Evolutionary conservation across 2,888 invertebrate species (phyloP).

Genomic region (Nymphalis c-album): DNA sequence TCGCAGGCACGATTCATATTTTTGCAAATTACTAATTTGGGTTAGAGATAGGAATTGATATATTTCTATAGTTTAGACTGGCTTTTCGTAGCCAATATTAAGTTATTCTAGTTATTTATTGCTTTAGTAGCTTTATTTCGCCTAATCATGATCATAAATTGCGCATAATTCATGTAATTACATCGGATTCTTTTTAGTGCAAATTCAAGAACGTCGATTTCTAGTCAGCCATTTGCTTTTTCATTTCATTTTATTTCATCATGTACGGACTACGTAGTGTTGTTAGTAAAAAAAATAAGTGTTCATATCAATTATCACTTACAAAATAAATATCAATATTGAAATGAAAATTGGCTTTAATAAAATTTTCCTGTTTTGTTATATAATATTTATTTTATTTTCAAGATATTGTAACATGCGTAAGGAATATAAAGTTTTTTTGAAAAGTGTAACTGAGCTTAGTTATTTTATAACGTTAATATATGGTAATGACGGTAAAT

Average conservation of each 20-base stretch:
- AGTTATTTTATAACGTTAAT: too few relatives aligned
- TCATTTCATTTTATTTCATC: constrained; percentile 60
- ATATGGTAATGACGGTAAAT: too few relatives aligned
- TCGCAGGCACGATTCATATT: constrained; percentile 59
- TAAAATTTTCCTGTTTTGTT: too few relatives aligned
- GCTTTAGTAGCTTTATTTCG: constrained; percentile 76
- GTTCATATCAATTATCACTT: not conserved
- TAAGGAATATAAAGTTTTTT: too few relatives aligned
- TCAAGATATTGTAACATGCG: too few relatives aligned
- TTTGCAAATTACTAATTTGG: constrained; percentile 62
- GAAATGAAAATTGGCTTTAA: not conserved
- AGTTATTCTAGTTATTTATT: constrained; percentile 61
- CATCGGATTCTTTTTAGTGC: constrained; percentile 76
- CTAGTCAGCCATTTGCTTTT: constrained; percentile 81
- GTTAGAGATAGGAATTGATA: constrained; percentile 61
- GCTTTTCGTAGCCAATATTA: constrained; percentile 67
- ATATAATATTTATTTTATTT: too few relatives aligned
- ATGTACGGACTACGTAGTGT: constrained; percentile 30
- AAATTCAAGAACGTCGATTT: constrained; percentile 72
- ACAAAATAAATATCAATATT: constrained; percentile 1
- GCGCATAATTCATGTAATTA: constrained; percentile 83
- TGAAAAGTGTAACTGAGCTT: too few relatives aligned
- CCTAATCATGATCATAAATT: constrained; percentile 80
- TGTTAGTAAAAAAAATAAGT: constrained; percentile 22
- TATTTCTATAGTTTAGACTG: constrained; percentile 55